Percentiles rank a stretch among this genome's conserved stretches.
Conservation (phyloP, 2,888 invertebrate species). For the Phengaris arion region DNA sequence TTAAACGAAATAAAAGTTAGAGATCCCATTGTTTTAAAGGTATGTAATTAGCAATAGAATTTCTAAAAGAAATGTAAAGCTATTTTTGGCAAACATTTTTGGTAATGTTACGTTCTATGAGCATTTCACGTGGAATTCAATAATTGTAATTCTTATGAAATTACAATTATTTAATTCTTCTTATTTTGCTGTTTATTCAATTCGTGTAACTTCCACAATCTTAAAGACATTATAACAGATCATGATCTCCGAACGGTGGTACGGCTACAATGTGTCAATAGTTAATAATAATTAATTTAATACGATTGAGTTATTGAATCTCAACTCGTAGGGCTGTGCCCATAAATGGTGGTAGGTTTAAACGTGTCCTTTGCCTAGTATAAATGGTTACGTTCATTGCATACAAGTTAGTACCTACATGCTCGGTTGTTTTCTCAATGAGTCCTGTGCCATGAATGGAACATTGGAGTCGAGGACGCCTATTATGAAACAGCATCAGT, state of each 20-base stretch:
- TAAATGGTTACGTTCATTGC: conserved; percentile 51
- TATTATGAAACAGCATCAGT: conserved; percentile 56
- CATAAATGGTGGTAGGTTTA: conserved; percentile 45
- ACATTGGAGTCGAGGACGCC: conserved; percentile 61
- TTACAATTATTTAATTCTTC: neutral
- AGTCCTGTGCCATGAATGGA: conserved; percentile 52
- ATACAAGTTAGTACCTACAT: conserved; percentile 52
- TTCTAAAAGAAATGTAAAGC: neutral
- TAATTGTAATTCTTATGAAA: neutral
- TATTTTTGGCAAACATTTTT: neutral
- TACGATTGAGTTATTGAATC: conserved; percentile 38
- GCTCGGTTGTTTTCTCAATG: conserved; percentile 52
- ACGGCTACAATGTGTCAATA: neutral
- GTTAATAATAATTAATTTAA: neutral
- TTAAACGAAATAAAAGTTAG: conserved; percentile 10
- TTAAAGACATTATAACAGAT: neutral
- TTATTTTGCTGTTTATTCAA: neutral
- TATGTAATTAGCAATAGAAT: neutral
- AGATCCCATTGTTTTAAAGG: conserved; percentile 19
- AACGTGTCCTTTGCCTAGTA: conserved; percentile 43
- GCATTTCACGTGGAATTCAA: neutral
- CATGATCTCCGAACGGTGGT: too few relatives aligned
- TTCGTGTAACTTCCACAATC: neutral
- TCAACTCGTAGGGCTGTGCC: conserved; percentile 42
- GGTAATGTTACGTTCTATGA: neutral